Evolutionary conservation across 2,888 invertebrate species (phyloP).

Genomic region (Bimastos eiseni): DNA sequence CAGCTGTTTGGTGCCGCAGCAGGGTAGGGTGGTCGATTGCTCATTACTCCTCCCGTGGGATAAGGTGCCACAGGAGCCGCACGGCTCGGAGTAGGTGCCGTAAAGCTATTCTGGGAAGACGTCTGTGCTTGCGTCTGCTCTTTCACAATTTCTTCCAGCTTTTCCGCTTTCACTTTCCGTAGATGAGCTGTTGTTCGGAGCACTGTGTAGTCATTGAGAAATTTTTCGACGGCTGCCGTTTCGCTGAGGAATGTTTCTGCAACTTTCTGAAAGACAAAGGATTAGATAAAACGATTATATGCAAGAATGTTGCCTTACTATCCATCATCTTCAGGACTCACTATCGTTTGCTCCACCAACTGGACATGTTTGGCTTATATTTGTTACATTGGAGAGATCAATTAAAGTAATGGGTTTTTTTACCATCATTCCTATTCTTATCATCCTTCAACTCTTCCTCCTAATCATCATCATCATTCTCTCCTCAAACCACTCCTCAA

Average conservation of each 20-base stretch:
- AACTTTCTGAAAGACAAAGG: constrained; percentile 64
- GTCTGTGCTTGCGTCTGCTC: constrained; percentile 14
- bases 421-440: background rate
- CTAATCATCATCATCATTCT: background rate
- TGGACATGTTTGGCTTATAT: too few species aligned
- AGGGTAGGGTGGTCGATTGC: background rate
- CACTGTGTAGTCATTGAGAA: constrained; percentile 80
- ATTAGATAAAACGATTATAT: background rate
- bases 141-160: constrained; percentile 71
- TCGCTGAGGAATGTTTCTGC: constrained; percentile 80
- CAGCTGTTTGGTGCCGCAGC: constrained; percentile 19
- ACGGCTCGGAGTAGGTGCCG: background rate
- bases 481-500: background rate
- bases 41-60: background rate
- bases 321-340: too few species aligned
- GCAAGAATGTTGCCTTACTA: background rate
- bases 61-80: background rate
- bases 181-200: constrained; percentile 78
- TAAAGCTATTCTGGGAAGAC: background rate
- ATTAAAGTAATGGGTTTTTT: too few species aligned
- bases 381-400: too few species aligned
- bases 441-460: background rate
- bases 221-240: constrained; percentile 75
- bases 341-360: too few species aligned
- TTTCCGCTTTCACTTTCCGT: constrained; percentile 88